These are phyloP conservation scores for Stegastes partitus DNA, from an alignment of 2,113 vertebrate species.

Conservation along the genomic window DNA sequence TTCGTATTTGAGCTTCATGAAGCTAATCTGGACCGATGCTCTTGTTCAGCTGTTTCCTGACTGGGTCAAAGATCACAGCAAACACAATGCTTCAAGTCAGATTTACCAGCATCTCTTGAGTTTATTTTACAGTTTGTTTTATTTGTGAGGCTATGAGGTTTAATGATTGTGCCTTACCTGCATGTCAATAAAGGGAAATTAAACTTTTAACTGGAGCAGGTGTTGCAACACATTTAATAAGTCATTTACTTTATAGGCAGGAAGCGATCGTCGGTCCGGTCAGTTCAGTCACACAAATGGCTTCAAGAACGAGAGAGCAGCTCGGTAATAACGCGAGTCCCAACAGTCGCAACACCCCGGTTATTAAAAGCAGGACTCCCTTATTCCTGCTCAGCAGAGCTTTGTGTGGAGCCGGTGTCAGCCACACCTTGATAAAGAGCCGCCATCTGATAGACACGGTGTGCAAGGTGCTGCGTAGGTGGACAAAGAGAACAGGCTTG, in stretches of 20 bases:
- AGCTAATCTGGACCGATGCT: too few relatives aligned
- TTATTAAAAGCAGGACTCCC: conserved; percentile 41
- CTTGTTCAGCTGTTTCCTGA: too few relatives aligned
- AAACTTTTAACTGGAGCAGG: too few relatives aligned
- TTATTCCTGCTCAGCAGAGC: conserved; percentile 61
- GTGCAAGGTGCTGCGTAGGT: conserved; percentile 80
- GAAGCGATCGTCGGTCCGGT: neutral
- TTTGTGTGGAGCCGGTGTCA: conserved; percentile 75
- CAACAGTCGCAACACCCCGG: conserved; percentile 29
- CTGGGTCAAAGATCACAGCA: neutral
- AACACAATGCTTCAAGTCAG: neutral
- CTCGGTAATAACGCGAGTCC: conserved; percentile 2
- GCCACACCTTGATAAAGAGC: conserved; percentile 84
- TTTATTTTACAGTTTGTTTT: neutral
- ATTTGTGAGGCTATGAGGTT: neutral
- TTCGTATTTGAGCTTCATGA: too few relatives aligned
- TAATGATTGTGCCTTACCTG: neutral
- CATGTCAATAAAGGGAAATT: neutral
- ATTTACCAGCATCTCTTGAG: neutral
- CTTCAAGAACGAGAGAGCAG: conserved; percentile 25
- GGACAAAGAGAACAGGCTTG: conserved; percentile 84
- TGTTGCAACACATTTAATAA: neutral
- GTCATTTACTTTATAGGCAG: neutral
- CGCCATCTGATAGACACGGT: conserved; percentile 82
- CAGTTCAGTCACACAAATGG: conserved; percentile 22